Conservation (phyloP, 1,140 invertebrate genomes). For the Kradibia gibbosae region DNA sequence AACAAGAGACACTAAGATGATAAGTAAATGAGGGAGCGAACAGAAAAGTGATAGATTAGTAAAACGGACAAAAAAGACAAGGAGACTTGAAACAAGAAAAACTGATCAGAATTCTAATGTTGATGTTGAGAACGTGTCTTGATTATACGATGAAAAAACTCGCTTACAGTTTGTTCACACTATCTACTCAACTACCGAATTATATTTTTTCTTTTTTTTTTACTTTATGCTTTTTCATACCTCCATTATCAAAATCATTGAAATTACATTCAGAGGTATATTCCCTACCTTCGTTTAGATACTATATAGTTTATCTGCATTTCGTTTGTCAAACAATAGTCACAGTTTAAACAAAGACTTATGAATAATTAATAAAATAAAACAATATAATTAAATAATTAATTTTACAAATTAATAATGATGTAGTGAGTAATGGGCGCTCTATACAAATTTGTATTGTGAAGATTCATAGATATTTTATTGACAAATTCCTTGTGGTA, state of each 20-base stretch:
- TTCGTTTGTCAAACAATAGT: too few relatives aligned
- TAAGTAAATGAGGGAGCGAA: background rate
- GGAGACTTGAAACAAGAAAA: slow-evolving; percentile 57
- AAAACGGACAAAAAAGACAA: background rate
- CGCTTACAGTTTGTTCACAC: slow-evolving; percentile 8
- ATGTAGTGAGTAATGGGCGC: too few relatives aligned
- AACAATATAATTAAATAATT: too few relatives aligned
- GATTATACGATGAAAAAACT: slow-evolving; percentile 61
- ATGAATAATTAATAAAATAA: too few relatives aligned
- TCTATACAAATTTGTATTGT: too few relatives aligned
- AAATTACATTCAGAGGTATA: background rate
- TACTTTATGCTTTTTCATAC: background rate
- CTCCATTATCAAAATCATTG: background rate
- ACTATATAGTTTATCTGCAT: too few relatives aligned
- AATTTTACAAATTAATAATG: too few relatives aligned
- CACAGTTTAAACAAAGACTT: too few relatives aligned
- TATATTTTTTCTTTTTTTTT: background rate
- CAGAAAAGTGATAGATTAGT: slow-evolving; percentile 46
- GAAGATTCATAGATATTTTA: too few relatives aligned
- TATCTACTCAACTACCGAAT: background rate
- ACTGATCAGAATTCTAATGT: slow-evolving; percentile 68
- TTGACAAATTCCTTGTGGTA: too few relatives aligned
- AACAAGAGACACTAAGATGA: background rate
- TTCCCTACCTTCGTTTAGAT: background rate
- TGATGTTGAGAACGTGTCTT: slow-evolving; percentile 64